Base-by-base conservation (phyloP, 1,140 invertebrate species). In the Propsilocerus akamusi region DNA sequence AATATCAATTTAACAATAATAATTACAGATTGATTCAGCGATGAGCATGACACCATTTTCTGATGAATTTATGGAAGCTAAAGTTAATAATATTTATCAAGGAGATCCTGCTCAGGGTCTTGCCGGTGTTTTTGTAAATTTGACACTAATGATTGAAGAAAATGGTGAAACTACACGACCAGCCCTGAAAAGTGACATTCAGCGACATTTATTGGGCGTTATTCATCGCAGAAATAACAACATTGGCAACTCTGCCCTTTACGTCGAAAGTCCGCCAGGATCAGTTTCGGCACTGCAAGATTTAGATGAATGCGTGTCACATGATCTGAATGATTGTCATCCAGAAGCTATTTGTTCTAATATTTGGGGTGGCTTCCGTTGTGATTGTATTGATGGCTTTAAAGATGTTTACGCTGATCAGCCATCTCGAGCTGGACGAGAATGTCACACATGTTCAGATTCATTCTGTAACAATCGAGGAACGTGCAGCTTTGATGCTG, bases 291-390 rank as follows among this genome's bases (percentile, higher is more conserved):
- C 76, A 46, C 62, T 88, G 2, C 73, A 78, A 58, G 92, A 96
- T 68, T 62, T 96, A 48, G 87, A 97, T 59, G 92, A 96, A 63
- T 97, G 92, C 57, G 72, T 77, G 0, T 80, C 81, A 0, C 61
- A 75, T 7, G 88, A 93, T 47, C 63, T 93, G 8, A 88, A 98
- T 61, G 94, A 98, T 63, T 99, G 95, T 58, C 83, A 90, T 55
- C 72, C 78, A 8, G 74, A 83, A 47, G 92, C 85, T 0, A 74
- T 70, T 2, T 98, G 95, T 66, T 77, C 78, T 25, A 98, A 98
- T 63, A 78, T 77, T 1, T 91, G 88, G 72, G 93, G 93, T 11
- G 81, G 81, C 6, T 97, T 91, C 56, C 70, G 70, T 50, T 98
- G 94, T 57, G 69, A 70, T 4, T 98, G 93, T 59, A 77, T 76